Evolutionary conservation across 2,888 invertebrate genomes (phyloP), one percentile per base, ranked within the genome.

Genomic region (Ctena decussata): DNA sequence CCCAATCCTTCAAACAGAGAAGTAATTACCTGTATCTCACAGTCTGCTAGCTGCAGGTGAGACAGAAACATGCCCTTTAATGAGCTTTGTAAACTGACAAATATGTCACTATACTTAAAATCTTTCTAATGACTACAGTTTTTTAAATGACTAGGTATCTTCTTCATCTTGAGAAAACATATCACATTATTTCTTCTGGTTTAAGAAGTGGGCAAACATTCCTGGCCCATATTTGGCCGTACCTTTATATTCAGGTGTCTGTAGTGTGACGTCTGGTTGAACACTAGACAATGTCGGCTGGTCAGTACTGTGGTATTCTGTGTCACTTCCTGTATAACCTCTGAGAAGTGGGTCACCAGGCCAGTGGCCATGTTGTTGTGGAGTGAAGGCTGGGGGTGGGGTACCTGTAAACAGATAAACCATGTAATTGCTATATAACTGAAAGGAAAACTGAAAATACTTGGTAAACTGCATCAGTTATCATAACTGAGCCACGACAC

Each of bases 261-360:
- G 91, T 49, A 94, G 79, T 0, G 93, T 93, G 46, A 94, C 94
- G 80, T 94, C 94, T 0, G 94, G 94, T 32, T 92, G 93, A 11
- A 91, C 88, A 82, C 91, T 91, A 32, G 92, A 91, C 77, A 92
- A 77, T 15, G 89, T 90, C 6, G 85, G 85, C 30, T 84, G 88
- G 49, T 91, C 91, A 0, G 85, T 80, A 8, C 77, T 81, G 24
- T 80, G 84, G 78, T 89, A 90, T 44, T 89, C 90, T 3, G 92
- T 84, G 27, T 91, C 90, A 69, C 88, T 92, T 27, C 86, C 88
- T 27, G 85, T 87, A 57, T 82, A 83, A 30, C 88, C 86, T 27
- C 85, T 77, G 46, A 90, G 75, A 53, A 90, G 90, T 21, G 92
- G 90, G 82, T 92, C 89, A 27, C 92, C 90, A 0, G 91, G 91